Percentiles rank a stretch among this genome's conserved stretches.
phyloP scores from a whole-genome alignment of 2,888 invertebrate genomes.

The Pyrgus malvae region DNA sequence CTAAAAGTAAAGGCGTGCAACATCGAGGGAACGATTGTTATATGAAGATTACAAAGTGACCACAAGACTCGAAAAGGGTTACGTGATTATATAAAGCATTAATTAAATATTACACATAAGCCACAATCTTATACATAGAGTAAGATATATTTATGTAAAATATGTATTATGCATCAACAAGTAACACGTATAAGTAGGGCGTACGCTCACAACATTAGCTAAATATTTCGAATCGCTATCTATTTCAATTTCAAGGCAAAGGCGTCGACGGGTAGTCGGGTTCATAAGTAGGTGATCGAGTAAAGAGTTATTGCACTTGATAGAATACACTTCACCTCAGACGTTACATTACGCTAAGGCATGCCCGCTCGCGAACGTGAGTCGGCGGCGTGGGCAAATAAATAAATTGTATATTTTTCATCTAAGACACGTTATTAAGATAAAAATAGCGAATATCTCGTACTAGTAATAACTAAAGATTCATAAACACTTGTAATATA shows the following conservation, averaged over 20 bases:
- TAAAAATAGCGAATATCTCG: slow-evolving; percentile 70
- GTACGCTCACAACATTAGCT: slow-evolving; percentile 44
- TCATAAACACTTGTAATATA: slow-evolving; percentile 72
- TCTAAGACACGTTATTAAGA: slow-evolving; percentile 59
- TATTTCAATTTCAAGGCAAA: slow-evolving; percentile 55
- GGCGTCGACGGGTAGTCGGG: slow-evolving; percentile 59
- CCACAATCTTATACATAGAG: slow-evolving; percentile 61
- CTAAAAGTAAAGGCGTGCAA: slow-evolving; percentile 60
- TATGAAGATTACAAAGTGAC: slow-evolving; percentile 20
- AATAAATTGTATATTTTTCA: slow-evolving; percentile 63
- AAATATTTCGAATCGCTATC: slow-evolving; percentile 52
- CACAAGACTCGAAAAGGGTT: slow-evolving; percentile 27
- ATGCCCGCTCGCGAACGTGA: not conserved
- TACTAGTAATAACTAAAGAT: slow-evolving; percentile 77
- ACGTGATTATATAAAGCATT: slow-evolving; percentile 32
- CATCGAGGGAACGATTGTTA: slow-evolving; percentile 45
- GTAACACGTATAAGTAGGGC: slow-evolving; percentile 48
- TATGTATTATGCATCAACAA: slow-evolving; percentile 78
- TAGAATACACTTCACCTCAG: slow-evolving; percentile 38
- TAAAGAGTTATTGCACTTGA: slow-evolving; percentile 64
- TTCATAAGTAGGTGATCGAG: slow-evolving; percentile 62
- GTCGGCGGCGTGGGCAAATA: slow-evolving; percentile 55
- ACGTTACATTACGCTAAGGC: slow-evolving; percentile 18
- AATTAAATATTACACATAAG: slow-evolving; percentile 55
- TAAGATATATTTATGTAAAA: slow-evolving; percentile 47